Base-by-base conservation (phyloP, 2,113 vertebrate species). In the Apaloderma vittatum region DNA sequence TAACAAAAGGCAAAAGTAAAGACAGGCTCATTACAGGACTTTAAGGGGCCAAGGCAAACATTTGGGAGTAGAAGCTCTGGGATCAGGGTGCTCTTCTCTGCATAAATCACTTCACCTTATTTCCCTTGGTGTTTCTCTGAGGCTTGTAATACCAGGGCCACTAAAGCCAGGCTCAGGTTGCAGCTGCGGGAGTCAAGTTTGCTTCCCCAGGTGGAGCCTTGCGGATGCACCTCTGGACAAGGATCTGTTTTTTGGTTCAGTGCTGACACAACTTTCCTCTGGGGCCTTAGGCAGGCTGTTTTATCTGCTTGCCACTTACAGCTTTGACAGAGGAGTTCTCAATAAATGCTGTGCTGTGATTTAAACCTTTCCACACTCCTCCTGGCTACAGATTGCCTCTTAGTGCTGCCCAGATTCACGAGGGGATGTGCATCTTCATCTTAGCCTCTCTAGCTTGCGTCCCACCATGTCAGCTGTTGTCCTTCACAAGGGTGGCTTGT, bases 21-120 rank as follows among this genome's bases (percentile, higher is more conserved):
- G 62, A 62, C 22, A 93, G 15, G 22, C 13, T 68, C 23, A 82
- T 89, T 86, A 40, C 26, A 65, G 37, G 21, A 14, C 30, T 93
- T 95, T 73, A 73, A 96, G 74, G 32, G 27, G 40, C 68, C 37
- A 3, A 82, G 40, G 24, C 27, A 94, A 96, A 85, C 70, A 90
- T 91, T 94, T 82, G 89, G 86, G 46, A 79, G 49, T 15, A 30
- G 15, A 6, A 83, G 8, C 21, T 17, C 6, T 72, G 63, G 23
- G 77, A 70, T 66, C 46, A 65, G 21, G 12, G 12, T 63, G 5
- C 12, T 88, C 6, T 72, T 62, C 27, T 73, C 30, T 76, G 3
- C 34, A 37, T 55, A 95, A 84, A 11, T 57, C 48, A n/a, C 3
- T 3, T 55, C 8, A 34, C 5, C 13, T 61, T 13, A 54, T 63